Conservation (phyloP, 2,797 vertebrate species). For the Rhinichthys osculus region DNA sequence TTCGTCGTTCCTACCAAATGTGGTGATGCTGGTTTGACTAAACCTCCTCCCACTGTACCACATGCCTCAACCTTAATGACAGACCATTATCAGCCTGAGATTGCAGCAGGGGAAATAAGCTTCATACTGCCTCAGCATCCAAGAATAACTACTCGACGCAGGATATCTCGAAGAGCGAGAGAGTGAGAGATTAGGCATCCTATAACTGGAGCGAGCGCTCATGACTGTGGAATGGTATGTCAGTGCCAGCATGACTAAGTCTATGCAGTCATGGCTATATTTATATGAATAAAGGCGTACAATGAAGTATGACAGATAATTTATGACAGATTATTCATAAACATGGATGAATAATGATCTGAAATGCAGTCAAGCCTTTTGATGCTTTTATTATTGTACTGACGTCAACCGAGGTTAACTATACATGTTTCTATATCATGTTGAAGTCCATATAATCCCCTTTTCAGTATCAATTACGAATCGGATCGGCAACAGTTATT, state of each 20-base stretch:
- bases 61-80: slow-evolving; percentile 53
- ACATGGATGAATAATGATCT: slow-evolving; percentile 35
- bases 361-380: slow-evolving; percentile 16
- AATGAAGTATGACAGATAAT: slow-evolving; percentile 37
- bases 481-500: background rate
- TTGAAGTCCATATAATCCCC: slow-evolving; percentile 12
- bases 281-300: slow-evolving; percentile 30
- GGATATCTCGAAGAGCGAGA: slow-evolving; percentile 43
- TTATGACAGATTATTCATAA: slow-evolving; percentile 55
- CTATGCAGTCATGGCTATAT: slow-evolving; percentile 49
- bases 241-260: slow-evolving; percentile 38
- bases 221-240: slow-evolving; percentile 56
- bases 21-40: slow-evolving; percentile 31
- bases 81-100: slow-evolving; percentile 54
- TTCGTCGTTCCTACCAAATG: slow-evolving; percentile 22
- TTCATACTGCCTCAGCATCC: slow-evolving; percentile 39
- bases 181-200: slow-evolving; percentile 46
- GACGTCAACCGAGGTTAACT: background rate
- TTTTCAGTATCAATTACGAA: background rate
- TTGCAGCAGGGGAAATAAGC: slow-evolving; percentile 54
- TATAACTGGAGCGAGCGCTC: slow-evolving; percentile 42
- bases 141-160: slow-evolving; percentile 56
- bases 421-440: background rate
- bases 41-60: slow-evolving; percentile 34
- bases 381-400: background rate